Evolutionary conservation across 2,888 invertebrate species (phyloP), one percentile per base, ranked within the genome.

Genomic region (Limnephilus rhombicus): DNA sequence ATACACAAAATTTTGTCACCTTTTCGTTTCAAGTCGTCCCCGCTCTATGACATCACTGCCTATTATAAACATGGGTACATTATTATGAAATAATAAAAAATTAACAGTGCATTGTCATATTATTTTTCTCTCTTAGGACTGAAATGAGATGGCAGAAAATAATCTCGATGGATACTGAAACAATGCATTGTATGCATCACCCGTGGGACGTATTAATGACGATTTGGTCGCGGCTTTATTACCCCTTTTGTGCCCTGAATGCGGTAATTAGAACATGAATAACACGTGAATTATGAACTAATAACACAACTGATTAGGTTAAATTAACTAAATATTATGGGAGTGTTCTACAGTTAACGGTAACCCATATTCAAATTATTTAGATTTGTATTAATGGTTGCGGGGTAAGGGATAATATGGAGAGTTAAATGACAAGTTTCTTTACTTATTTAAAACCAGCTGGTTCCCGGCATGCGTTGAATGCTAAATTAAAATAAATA

Each of bases 131-230:
- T 34, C 24, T 83, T 9, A 9, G 24, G 7, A 18, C 7, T 34
- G 31, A 31, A 13, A 83, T 83, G 83, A 34, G 15, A 83, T 0
- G 34, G 34, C 15, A 34, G 29, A 83, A 83, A 37, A 7, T 83
- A 83, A 31, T 83, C 34, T 13, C 34, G 37, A 15, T 34, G 83
- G 37, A 83, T 34, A 11, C 15, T 34, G 15, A 34, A 31, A 83
- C 83, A 83, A 83, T 24, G 83, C 34, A 83, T 24, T 37, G 83
- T 24, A 83, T 83, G 37, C 37, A 37, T n/a, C 83, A 83, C 34
- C 18, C 34, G n/a, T 9, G 24, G 37, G 34, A 83, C 18, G 83
- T 37, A 37, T 83, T 83, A 34, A 34, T 31, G 83, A 37, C 83
- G 37, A 34, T 83, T 37, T 83, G 34, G 83, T 83, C 37, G 34